Conservation (phyloP, 2,888 invertebrate genomes). For the Phortica magna region DNA sequence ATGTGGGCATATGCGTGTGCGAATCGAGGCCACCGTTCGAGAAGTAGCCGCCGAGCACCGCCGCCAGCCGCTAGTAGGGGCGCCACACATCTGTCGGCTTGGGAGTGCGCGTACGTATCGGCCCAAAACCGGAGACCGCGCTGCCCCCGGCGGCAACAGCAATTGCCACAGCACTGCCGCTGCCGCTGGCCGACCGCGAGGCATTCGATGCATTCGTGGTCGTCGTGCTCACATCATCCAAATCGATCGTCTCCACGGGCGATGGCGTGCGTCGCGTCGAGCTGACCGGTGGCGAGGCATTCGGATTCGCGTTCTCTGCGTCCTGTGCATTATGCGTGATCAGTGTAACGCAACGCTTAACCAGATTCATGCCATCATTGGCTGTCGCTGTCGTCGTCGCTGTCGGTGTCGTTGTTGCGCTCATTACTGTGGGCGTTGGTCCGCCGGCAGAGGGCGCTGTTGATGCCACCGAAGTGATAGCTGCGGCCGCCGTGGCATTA, state of each 20-base stretch:
- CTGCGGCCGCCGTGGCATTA: slow-evolving; percentile 72
- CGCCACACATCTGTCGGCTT: slow-evolving; percentile 87
- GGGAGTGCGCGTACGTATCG: slow-evolving; percentile 77
- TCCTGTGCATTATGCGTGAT: slow-evolving; percentile 75
- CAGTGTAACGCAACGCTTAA: slow-evolving; percentile 75
- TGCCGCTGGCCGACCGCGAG: slow-evolving; percentile 67
- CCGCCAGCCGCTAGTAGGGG: slow-evolving; percentile 82
- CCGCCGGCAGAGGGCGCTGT: slow-evolving; percentile 52
- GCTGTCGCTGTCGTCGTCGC: slow-evolving; percentile 41
- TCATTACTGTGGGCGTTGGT: background rate
- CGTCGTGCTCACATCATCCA: slow-evolving; percentile 73
- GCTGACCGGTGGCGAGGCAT: slow-evolving; percentile 77
- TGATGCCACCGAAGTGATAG: slow-evolving; percentile 51
- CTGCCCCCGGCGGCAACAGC: slow-evolving; percentile 40
- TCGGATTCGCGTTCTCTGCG: slow-evolving; percentile 74
- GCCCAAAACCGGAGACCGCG: slow-evolving; percentile 61
- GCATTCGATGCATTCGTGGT: slow-evolving; percentile 26
- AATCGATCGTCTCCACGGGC: slow-evolving; percentile 79
- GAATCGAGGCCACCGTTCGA: slow-evolving; percentile 24
- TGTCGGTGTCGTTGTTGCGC: slow-evolving; percentile 27
- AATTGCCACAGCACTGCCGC: slow-evolving; percentile 41
- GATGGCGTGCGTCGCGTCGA: slow-evolving; percentile 80
- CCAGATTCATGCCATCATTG: slow-evolving; percentile 74
- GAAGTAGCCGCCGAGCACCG: slow-evolving; percentile 65
- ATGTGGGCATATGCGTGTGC: background rate